Evolutionary conservation across 30 jellyfish, hydroid and myxozoan genomes (phyloP), one percentile per base, ranked within the genome.

Genomic region (Aurelia sp.): DNA sequence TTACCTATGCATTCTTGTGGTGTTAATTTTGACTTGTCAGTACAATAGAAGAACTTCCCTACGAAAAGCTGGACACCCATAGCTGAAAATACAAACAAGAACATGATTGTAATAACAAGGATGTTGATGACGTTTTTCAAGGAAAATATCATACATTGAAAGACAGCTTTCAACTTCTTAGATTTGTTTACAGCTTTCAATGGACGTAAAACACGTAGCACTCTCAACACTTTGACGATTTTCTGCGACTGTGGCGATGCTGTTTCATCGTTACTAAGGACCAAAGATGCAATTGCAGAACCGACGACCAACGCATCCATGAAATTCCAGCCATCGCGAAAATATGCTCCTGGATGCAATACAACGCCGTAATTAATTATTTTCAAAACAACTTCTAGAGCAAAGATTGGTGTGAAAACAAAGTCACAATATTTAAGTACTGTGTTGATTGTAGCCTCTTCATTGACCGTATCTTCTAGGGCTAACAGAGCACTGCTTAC

Each of bases 71-170:
- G 98, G 12, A 94, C 98, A 13, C 98, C 98, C 88, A 94, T 94
- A 13, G 90, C 98, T 18, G 98, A 63, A 73, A 94, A 94, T n/a
- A 94, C 90, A 38, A 94, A 72, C 66, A 94, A 84, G 79, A 94
- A 94, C 48, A 88, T 96, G 1, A 94, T 38, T 17, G 98, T 94
- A 53, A 94, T 94, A 63, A 94, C 97, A 80, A 94, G 66, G 15
- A 94, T 94, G 50, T 94, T 94, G 80, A 94, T 85, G 67, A 94
- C 98, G 59, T 94, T 94, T 73, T 94, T 94, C 90, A 94, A 84
- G 22, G 98, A 94, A 71, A 81, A 94, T 61, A 94, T 74, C 98
- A 94, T 94, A 90, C 98, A 94, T 57, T 94, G 98, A 67, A 94
- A 94, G 12, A 94, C 98, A 18, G 98, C 98, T 48, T 84, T 84